Evolutionary conservation across 2,797 vertebrate genomes (phyloP).

Genomic region (Falco berigora): DNA sequence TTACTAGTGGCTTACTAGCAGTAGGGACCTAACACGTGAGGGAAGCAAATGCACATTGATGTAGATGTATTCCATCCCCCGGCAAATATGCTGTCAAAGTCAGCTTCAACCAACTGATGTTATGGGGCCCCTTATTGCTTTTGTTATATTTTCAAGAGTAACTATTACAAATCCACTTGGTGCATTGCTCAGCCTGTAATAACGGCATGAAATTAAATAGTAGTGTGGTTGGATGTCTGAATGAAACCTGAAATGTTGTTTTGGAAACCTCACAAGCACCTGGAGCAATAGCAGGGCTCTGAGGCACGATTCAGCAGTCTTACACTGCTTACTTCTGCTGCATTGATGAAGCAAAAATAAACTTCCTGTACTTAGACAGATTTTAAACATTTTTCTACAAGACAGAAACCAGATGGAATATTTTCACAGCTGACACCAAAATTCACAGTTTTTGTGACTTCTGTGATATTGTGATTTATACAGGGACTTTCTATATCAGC

Average conservation of each 20-base stretch:
- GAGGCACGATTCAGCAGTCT: constrained; percentile 12
- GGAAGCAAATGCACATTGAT: background rate
- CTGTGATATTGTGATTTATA: constrained; percentile 59
- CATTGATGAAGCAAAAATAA: constrained; percentile 54
- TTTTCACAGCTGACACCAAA: constrained; percentile 69
- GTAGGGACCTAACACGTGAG: background rate
- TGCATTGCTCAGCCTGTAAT: background rate
- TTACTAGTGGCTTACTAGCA: background rate
- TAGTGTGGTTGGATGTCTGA: background rate
- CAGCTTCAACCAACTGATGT: background rate
- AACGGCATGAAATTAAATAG: background rate
- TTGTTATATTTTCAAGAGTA: background rate
- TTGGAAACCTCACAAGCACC: background rate
- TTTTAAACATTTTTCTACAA: constrained; percentile 63
- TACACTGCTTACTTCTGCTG: constrained; percentile 31
- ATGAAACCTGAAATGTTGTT: constrained; percentile 10
- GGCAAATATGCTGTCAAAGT: background rate
- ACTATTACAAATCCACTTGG: background rate
- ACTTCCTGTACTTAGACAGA: constrained; percentile 58
- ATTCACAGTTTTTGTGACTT: constrained; percentile 58
- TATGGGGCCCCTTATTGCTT: background rate
- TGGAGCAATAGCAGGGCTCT: constrained; percentile 26
- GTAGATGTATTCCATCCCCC: background rate
- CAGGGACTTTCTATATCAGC: constrained; percentile 41
- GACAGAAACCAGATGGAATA: constrained; percentile 64